Conservation (phyloP, 2,113 vertebrate species). For the Thalassarche chlororhynchos region DNA sequence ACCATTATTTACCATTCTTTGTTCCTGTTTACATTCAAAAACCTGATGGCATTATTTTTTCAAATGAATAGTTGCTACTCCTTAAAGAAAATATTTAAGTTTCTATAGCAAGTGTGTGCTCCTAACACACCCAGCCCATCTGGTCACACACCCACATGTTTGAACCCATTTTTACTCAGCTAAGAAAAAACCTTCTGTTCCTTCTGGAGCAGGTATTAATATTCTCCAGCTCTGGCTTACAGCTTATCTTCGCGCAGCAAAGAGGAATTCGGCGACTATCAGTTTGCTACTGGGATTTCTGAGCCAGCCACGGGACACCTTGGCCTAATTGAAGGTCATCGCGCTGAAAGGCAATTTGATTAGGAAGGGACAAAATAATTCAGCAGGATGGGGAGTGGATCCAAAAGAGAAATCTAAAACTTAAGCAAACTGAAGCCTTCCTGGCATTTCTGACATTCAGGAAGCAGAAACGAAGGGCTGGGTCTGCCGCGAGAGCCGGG, state of each 20-base stretch:
- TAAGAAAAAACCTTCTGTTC: constrained; percentile 9
- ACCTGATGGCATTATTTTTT: background rate
- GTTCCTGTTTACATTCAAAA: background rate
- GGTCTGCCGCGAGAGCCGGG: rapidly evolving
- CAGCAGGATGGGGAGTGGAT: background rate
- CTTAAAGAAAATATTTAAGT: constrained; percentile 34
- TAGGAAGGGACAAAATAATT: background rate
- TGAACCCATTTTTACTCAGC: background rate
- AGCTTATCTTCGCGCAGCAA: background rate
- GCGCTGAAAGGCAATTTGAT: background rate
- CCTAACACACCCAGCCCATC: background rate
- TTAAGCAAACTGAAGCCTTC: background rate
- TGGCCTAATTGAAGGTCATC: background rate
- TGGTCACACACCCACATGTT: background rate
- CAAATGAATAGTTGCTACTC: background rate
- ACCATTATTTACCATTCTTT: background rate
- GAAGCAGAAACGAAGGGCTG: background rate
- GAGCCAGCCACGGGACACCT: background rate
- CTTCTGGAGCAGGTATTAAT: constrained; percentile 22
- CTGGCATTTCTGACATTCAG: background rate
- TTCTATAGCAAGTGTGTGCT: background rate
- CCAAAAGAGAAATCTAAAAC: background rate
- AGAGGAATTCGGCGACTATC: background rate
- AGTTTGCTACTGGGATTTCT: constrained; percentile 1
- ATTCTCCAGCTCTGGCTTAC: background rate